These are phyloP conservation scores for Podotricha telesiphe DNA, from an alignment of 2,888 invertebrate species.

Conservation along the genomic window DNA sequence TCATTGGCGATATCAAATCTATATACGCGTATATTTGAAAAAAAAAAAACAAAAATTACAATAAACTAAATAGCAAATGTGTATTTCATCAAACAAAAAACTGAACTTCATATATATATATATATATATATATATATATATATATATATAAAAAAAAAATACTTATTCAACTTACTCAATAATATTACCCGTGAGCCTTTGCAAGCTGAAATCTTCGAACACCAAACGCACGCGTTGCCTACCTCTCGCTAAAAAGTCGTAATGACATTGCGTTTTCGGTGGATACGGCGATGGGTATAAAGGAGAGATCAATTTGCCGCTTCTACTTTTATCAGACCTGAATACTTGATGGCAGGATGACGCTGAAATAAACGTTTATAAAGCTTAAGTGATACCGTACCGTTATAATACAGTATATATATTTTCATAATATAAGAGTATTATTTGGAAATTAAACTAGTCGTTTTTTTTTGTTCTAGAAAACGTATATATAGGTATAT, in stretches of 20 bases:
- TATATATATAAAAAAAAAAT: neutral
- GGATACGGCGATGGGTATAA: slow-evolving; percentile 92
- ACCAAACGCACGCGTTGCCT: slow-evolving; percentile 92
- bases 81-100: no score
- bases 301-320: slow-evolving; percentile 92
- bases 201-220: slow-evolving; percentile 92
- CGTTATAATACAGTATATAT: neutral
- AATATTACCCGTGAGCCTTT: slow-evolving; percentile 85
- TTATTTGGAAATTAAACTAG: neutral
- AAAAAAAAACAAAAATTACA: no score
- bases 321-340: slow-evolving; percentile 90
- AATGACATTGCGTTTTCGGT: slow-evolving; percentile 91
- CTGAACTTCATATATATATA: no score
- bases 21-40: no score
- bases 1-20: no score
- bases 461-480: no score
- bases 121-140: neutral
- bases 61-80: no score
- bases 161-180: slow-evolving; percentile 85
- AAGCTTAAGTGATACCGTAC: slow-evolving; percentile 33
- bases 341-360: slow-evolving; percentile 90
- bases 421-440: neutral
- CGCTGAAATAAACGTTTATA: slow-evolving; percentile 71
- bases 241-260: slow-evolving; percentile 93
- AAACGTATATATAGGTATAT: no score